phyloP scores from a whole-genome alignment of 1,140 invertebrate species.

The Drosophila navojoa region DNA sequence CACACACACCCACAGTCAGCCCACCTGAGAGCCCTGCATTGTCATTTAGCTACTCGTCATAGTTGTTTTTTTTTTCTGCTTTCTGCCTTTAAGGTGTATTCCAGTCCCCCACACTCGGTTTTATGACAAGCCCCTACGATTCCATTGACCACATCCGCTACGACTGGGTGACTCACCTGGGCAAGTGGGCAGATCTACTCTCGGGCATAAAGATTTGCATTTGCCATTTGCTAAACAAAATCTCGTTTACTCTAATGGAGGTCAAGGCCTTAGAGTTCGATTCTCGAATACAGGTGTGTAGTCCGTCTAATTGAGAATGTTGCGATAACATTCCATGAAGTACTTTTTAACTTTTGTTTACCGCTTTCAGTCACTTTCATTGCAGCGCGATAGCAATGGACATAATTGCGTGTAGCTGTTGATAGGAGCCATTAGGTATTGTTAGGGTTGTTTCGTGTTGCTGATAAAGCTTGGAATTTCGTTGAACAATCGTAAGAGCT shows the following conservation, averaged over 20 bases:
- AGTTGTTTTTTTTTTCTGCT: conserved; percentile 21
- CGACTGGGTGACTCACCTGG: conserved; percentile 21
- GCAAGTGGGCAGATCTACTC: conserved; percentile 16
- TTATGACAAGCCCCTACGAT: conserved; percentile 39
- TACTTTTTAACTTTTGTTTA: neutral
- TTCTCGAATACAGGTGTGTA: neutral
- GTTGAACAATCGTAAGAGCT: neutral
- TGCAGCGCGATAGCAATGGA: conserved; percentile 18
- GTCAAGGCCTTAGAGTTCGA: conserved; percentile 32
- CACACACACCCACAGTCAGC: conserved; percentile 31
- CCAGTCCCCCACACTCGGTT: conserved; percentile 24
- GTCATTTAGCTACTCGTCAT: conserved; percentile 53
- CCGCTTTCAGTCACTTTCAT: conserved; percentile 21
- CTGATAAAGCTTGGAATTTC: conserved; percentile 10
- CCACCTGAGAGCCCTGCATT: conserved; percentile 33
- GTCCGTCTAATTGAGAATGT: neutral
- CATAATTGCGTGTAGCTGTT: conserved; percentile 13
- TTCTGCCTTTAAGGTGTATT: conserved; percentile 49
- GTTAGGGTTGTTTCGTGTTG: conserved; percentile 18
- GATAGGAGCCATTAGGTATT: conserved; percentile 28
- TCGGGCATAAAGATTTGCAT: conserved; percentile 20
- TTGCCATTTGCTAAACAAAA: conserved; percentile 26
- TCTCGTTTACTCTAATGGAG: conserved; percentile 18
- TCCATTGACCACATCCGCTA: conserved; percentile 47
- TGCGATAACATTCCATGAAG: conserved; percentile 19